Evolutionary conservation across 2,888 invertebrate genomes (phyloP), one percentile per base, ranked within the genome.

Genomic region (Drosophila diplacantha): DNA sequence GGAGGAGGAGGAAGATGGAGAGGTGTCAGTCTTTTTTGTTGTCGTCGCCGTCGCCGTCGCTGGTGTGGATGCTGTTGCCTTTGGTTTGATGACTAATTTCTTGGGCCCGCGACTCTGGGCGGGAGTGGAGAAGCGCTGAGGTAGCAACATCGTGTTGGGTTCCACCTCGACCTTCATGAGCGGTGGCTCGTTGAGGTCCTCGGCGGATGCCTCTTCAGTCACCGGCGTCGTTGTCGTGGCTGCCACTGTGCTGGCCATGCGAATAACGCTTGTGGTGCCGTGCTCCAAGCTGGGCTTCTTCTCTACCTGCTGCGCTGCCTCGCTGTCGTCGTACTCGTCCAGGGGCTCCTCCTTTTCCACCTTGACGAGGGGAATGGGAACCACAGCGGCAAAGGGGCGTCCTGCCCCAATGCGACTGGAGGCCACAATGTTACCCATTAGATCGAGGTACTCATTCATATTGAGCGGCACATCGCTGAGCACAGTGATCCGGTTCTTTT

Each of bases 401-500:
- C 76, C 73, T 4, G 82, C 76, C 8, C 84, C 78, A 46, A 85
- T 86, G 46, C 86, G 87, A 62, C 83, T 86, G 1, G 87, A 87
- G n/a, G 87, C 87, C 58, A 87, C 85, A 59, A 88, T 87, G 56
- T 88, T 88, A 26, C 88, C 88, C 59, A 88, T 85, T 51, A 88
- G 62, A 72, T 88, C 87, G 31, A 88, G 69, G 61, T 87, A 88
- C 75, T 88, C 87, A 53, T 86, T 87, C 68, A 87, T 81, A 71
- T 87, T 86, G n/a, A 88, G 74, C 68, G 88, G 88, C 22, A 88
- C 88, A 80, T 88, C 87, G 60, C 88, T 88, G 31, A 88, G 77
- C 31, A 89, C 88, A 5, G 87, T 88, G 22, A 89, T 84, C 2
- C 85, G 86, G 38, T 82, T 85, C 72, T 82, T 84, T 5, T 82